phyloP scores from a whole-genome alignment of 2,888 invertebrate genomes.

The Lepidocyrtoides sp. region DNA sequence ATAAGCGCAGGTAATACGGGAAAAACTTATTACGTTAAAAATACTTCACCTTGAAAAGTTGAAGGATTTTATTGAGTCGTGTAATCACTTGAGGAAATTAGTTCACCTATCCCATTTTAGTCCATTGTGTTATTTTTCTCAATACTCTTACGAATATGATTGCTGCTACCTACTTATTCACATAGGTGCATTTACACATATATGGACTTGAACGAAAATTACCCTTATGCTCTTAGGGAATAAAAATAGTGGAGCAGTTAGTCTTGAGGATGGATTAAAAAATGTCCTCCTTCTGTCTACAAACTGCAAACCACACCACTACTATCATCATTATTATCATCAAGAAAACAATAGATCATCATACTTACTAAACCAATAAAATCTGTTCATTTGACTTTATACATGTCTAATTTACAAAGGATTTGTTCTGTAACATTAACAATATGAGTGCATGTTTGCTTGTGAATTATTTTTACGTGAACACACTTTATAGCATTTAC shows the following conservation, averaged over 20 bases:
- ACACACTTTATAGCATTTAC: too few relatives aligned
- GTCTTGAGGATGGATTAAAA: constrained; percentile 20
- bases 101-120: constrained; percentile 31
- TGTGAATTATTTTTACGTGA: too few relatives aligned
- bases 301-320: constrained; percentile 18
- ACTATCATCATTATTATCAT: constrained; percentile 8
- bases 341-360: constrained; percentile 56
- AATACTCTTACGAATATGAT: neutral
- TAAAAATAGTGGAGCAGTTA: neutral
- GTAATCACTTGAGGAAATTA: constrained; percentile 64
- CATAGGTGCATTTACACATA: neutral
- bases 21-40: constrained; percentile 13
- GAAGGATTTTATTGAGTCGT: constrained; percentile 65
- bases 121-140: constrained; percentile 35
- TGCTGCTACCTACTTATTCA: too few relatives aligned
- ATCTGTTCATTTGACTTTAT: neutral
- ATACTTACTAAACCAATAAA: neutral
- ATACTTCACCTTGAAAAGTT: constrained; percentile 55
- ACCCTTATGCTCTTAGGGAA: neutral
- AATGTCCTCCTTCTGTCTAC: constrained; percentile 39
- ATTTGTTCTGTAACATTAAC: too few relatives aligned
- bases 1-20: neutral
- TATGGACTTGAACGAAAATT: neutral
- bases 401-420: too few relatives aligned
- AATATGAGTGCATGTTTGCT: too few relatives aligned